Evolutionary conservation across 2,797 vertebrate species (phyloP), one percentile per base, ranked within the genome.

Genomic region (Gallinago solitaria): DNA sequence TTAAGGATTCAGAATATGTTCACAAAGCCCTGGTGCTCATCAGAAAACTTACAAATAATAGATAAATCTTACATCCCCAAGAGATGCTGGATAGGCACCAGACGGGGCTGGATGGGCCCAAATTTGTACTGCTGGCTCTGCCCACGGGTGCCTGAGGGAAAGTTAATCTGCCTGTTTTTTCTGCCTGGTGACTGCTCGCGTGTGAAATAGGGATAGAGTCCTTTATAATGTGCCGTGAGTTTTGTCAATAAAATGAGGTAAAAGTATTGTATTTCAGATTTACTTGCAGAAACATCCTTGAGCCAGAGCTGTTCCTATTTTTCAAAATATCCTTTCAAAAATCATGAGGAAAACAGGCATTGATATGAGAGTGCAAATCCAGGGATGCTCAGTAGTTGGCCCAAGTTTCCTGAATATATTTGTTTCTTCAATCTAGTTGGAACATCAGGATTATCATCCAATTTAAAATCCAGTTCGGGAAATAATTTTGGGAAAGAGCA

Each of bases 391-490:
- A 60, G 39, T 61, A 48, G 27, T 18, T 71, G 63, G 33, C 50
- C 41, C 51, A 68, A 0, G 19, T 80, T 81, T 87, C 33, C 88
- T 93, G 68, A 54, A 87, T 57, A 19, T 92, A 60, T 39, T 82
- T 90, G 83, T 83, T 87, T 68, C n/a, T 89, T 64, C 75, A 53
- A 14, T 90, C 86, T 85, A 41, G 30, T n/a, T 65, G 47, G 35
- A 86, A 64, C 69, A 50, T 64, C 74, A 82, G 60, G 78, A 83
- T 88, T 89, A 89, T 93, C 2, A 56, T 84, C 64, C 63, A 81
- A 73, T 89, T 86, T 92, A 85, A 96, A 96, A 89, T 65, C 43
- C 53, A 68, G 70, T 85, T 91, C 79, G 63, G 74, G 73, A 90
- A 87, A 81, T 70, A 67, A 69, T 90, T 90, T 70, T 67, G 54